These are phyloP conservation scores for Protosalanx chinensis DNA, from an alignment of 2,797 vertebrate genomes.

Conservation along the genomic window DNA sequence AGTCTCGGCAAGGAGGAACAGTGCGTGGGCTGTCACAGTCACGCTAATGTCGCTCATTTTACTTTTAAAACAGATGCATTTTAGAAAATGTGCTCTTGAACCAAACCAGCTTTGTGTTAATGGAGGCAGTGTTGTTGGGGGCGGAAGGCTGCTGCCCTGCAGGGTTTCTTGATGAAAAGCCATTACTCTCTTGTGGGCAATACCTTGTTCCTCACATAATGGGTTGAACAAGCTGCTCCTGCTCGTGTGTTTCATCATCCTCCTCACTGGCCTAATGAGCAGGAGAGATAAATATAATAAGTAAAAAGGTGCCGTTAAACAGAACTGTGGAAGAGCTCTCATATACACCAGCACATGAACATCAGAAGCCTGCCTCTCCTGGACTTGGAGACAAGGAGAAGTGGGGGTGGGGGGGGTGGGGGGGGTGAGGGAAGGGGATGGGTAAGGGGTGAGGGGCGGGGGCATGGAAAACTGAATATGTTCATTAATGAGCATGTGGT, in stretches of 20 bases:
- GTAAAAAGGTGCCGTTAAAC: too few species aligned
- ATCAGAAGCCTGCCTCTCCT: too few species aligned
- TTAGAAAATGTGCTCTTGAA: constrained; percentile 63
- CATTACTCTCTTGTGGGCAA: constrained; percentile 67
- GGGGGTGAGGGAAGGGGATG: neutral
- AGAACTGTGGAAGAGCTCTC: constrained; percentile 47
- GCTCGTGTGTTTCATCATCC: constrained; percentile 50
- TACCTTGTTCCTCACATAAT: constrained; percentile 54
- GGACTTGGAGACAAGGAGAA: neutral
- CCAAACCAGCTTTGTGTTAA: constrained; percentile 53
- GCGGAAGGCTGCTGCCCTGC: constrained; percentile 52
- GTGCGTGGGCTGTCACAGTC: constrained; percentile 53
- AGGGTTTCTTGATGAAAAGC: constrained; percentile 66
- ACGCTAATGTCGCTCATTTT: constrained; percentile 62
- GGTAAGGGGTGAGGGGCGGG: neutral
- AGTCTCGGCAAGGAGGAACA: constrained; percentile 37
- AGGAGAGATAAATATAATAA: constrained; percentile 9
- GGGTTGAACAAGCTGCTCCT: constrained; percentile 53
- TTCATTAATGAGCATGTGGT: neutral
- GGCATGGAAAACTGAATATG: too few species aligned
- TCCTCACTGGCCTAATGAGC: constrained; percentile 46
- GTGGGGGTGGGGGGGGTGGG: neutral
- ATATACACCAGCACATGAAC: too few species aligned
- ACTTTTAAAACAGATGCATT: constrained; percentile 67
- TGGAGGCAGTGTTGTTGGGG: constrained; percentile 50